A percentile compares a stretch with the other conserved stretches of the same genome.
Conservation (phyloP, 2,888 invertebrate genomes). For the Lochmaea crataegi region DNA sequence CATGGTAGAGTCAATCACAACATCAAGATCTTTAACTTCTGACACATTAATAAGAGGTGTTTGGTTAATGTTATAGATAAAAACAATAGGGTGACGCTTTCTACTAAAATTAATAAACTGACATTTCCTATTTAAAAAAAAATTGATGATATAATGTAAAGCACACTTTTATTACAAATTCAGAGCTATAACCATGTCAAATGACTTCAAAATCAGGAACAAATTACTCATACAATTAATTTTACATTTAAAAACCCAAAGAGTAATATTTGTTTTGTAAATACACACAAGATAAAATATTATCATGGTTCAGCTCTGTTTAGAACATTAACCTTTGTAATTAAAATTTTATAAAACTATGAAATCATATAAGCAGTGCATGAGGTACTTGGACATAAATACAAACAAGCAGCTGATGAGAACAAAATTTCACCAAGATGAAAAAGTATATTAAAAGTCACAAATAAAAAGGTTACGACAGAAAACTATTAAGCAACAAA, state of each 20-base stretch:
- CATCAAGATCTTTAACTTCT: too few relatives aligned
- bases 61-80: too few relatives aligned
- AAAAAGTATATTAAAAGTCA: neutral
- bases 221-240: neutral
- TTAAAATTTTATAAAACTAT: neutral
- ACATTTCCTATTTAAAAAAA: too few relatives aligned
- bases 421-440: neutral
- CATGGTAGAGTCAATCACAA: too few relatives aligned
- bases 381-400: neutral
- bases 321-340: neutral
- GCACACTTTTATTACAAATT: too few relatives aligned
- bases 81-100: too few relatives aligned
- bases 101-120: too few relatives aligned
- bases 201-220: neutral
- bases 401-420: neutral
- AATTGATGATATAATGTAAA: too few relatives aligned
- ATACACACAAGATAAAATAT: neutral
- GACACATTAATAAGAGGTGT: too few relatives aligned
- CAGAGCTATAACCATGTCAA: neutral
- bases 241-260: conserved; percentile 3
- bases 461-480: neutral
- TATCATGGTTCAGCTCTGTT: neutral
- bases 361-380: too few relatives aligned
- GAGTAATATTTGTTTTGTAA: neutral
- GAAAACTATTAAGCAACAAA: neutral